Evolutionary conservation across 35 echinoderm and acorn worm species (phyloP).

Genomic region (Hemicentrotus pulcherrimus): DNA sequence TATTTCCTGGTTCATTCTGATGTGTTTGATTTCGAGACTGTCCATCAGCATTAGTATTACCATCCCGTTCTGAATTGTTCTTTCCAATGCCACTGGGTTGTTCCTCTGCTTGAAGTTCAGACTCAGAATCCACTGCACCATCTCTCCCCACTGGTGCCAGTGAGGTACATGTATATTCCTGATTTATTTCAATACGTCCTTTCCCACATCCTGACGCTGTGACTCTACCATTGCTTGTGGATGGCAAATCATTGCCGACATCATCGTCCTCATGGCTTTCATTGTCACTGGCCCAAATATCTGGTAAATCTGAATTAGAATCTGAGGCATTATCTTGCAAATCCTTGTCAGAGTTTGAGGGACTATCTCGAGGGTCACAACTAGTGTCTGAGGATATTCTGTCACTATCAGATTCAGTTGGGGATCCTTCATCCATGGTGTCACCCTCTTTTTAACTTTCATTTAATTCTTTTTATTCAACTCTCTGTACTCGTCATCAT

Average conservation of each 20-base stretch:
- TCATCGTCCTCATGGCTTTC: not conserved
- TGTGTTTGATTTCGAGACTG: no score
- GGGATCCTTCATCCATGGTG: not conserved
- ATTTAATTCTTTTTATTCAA: not conserved
- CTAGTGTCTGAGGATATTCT: not conserved
- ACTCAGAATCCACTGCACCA: not conserved
- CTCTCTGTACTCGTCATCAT: not conserved
- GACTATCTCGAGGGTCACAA: no score
- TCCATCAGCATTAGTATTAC: not conserved
- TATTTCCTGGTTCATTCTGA: no score
- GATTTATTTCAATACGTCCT: not conserved
- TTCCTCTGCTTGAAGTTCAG: not conserved
- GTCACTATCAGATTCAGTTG: not conserved
- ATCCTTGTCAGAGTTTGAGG: no score
- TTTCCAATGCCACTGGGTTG: not conserved
- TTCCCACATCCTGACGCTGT: not conserved
- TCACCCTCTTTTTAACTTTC: not conserved
- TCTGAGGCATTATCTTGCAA: not conserved
- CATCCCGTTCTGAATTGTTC: not conserved
- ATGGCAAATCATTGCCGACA: not conserved
- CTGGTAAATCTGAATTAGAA: not conserved
- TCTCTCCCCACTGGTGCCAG: not conserved
- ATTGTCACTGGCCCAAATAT: not conserved
- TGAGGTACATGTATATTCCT: not conserved
- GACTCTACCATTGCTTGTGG: not conserved